phyloP scores from a whole-genome alignment of 2,888 invertebrate species.

The Chelonus formosanus region DNA sequence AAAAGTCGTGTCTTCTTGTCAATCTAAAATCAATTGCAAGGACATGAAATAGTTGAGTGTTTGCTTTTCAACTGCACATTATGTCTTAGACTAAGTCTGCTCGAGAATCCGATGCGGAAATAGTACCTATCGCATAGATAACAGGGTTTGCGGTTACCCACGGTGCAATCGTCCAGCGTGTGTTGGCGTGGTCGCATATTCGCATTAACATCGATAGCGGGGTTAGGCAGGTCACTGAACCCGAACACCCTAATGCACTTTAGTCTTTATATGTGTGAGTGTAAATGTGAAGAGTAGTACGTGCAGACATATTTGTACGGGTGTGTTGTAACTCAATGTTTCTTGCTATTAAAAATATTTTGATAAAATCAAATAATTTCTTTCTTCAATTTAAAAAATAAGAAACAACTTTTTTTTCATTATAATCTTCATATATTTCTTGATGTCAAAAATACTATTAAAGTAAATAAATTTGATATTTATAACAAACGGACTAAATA shows the following conservation, averaged over 20 bases:
- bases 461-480: no score
- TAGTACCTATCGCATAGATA: constrained; percentile 54
- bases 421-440: no score
- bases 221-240: constrained; percentile 61
- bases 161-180: constrained; percentile 41
- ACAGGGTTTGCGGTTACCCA: constrained; percentile 49
- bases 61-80: constrained; percentile 9
- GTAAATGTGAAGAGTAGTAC: constrained; percentile 3
- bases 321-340: no score
- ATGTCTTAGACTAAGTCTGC: constrained; percentile 21
- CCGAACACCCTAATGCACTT: constrained; percentile 38
- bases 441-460: no score
- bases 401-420: no score
- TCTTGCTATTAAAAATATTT: no score
- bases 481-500: no score
- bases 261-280: constrained; percentile 19
- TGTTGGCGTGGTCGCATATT: constrained; percentile 53
- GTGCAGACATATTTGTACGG: constrained; percentile 28
- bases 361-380: no score
- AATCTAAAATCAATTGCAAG: constrained; percentile 1
- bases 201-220: constrained; percentile 61
- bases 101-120: constrained; percentile 54
- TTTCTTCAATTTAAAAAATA: no score
- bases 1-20: constrained; percentile 8
- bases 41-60: background rate